These are phyloP conservation scores for Tapirus terrestris DNA, from an alignment of 2,113 vertebrate genomes.

Conservation along the genomic window DNA sequence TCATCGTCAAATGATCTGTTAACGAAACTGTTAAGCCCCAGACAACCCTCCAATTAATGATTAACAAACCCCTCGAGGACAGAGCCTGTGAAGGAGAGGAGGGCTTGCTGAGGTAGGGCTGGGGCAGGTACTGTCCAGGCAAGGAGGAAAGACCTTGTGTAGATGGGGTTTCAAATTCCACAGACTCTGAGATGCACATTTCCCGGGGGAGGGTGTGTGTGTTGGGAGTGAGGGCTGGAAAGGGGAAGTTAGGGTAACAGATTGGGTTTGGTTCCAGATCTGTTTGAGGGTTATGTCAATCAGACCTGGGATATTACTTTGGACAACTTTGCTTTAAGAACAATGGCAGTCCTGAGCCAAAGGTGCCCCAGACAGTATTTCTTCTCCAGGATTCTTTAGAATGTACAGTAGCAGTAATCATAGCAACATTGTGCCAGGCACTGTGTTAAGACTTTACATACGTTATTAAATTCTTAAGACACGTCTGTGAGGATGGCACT, in stretches of 20 bases:
- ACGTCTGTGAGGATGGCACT: neutral
- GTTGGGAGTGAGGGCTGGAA: neutral
- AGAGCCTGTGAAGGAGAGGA: neutral
- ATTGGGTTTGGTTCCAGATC: neutral
- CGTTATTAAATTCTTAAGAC: neutral
- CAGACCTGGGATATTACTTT: neutral
- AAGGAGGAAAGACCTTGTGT: neutral
- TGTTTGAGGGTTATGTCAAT: neutral
- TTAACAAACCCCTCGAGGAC: conserved; percentile 29
- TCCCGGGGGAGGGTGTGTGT: neutral
- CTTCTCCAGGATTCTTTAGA: neutral
- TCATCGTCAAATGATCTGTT: conserved; percentile 55
- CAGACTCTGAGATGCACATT: neutral
- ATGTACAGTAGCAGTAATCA: fast-evolving
- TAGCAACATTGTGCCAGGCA: neutral
- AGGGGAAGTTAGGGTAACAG: neutral
- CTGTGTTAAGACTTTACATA: neutral
- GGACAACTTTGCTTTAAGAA: neutral
- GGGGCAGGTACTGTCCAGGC: neutral
- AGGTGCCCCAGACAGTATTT: neutral
- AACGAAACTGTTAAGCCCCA: conserved; percentile 61
- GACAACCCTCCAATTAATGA: conserved; percentile 62
- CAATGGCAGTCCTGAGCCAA: neutral
- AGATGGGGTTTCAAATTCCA: neutral
- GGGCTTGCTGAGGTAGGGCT: neutral